phyloP scores from a whole-genome alignment of 2,113 vertebrate genomes.

The Phyllostomus hastatus region DNA sequence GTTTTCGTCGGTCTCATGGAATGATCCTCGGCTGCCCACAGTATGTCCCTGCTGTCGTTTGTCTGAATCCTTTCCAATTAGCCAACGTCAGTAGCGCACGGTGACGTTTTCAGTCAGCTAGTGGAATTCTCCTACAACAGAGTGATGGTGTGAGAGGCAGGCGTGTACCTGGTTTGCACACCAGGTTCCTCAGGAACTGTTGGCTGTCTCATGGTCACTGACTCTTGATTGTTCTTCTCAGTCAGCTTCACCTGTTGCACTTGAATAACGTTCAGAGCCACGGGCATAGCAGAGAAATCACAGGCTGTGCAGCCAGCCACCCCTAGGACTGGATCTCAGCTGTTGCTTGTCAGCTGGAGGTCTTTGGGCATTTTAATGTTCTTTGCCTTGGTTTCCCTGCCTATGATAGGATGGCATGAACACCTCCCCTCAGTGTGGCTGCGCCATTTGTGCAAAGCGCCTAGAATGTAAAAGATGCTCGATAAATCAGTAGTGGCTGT shows the following conservation, averaged over 20 bases:
- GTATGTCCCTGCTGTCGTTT: not conserved
- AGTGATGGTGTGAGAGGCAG: not conserved
- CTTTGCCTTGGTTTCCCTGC: not conserved
- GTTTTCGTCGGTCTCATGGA: not conserved
- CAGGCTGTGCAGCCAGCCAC: not conserved
- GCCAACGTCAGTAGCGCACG: not conserved
- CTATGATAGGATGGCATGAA: not conserved
- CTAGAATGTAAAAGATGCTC: not conserved
- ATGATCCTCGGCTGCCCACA: not conserved
- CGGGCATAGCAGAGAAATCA: not conserved
- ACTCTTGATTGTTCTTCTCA: not conserved
- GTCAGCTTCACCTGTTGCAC: not conserved
- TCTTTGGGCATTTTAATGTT: not conserved
- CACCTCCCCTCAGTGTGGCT: not conserved
- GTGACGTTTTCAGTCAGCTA: not conserved
- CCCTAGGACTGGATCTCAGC: not conserved
- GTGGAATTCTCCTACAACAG: not conserved
- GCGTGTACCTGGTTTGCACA: no score
- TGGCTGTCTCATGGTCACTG: not conserved
- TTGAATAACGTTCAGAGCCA: not conserved
- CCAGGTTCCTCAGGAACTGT: not conserved
- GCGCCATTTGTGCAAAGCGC: not conserved
- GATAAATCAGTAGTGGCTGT: fast-evolving
- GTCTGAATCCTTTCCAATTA: not conserved
- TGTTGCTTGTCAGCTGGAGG: not conserved